Base-by-base conservation (phyloP, 1,140 invertebrate species). In the Drusus annulatus region DNA sequence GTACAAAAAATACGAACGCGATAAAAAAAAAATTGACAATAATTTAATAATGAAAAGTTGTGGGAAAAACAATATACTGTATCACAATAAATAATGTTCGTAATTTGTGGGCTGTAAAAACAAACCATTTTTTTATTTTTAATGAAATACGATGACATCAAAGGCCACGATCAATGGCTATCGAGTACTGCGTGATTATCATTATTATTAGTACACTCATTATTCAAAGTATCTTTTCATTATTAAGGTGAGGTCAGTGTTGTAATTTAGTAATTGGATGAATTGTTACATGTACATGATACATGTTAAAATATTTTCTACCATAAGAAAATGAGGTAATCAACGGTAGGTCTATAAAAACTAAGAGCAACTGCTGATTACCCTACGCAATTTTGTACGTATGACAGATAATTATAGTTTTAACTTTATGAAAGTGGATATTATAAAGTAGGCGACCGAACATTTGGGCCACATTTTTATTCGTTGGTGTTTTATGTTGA, bases 121-220 rank as follows among this genome's bases (percentile, higher is more conserved):
- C 6, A 19, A 10, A 23, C 1, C 10, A 1, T 17, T 21, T n/a
- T 23, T 15, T 2, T 10, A 23, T 17, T 17, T 50, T 19, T 69
- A 52, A 71, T 71, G 45, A 54, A 52, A 25, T 51, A 21, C 25
- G 68, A 71, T 71, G 68, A 71, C 68, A 71, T 71, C 68, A 25
- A 71, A 71, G 36, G 50, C 68, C 45, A 52, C 19, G 68, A 51
- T 15, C 65, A 69, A 17, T 69, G 31, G 45, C 65, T 36, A 50
- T 45, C 68, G 68, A 71, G 25, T 17, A 71, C 45, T 51, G n/a
- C 15, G 68, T 52, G 63, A 68, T 68, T n/a, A 15, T 19, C 52
- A 71, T 54, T 13, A 52, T 71, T 71, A 52, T 54, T 45, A 16
- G 31, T 65, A 31, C 25, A 71, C 25, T 71, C 50, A 23, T 52